Evolutionary conservation across 2,113 vertebrate genomes (phyloP).

Genomic region (Lophura nycthemera): DNA sequence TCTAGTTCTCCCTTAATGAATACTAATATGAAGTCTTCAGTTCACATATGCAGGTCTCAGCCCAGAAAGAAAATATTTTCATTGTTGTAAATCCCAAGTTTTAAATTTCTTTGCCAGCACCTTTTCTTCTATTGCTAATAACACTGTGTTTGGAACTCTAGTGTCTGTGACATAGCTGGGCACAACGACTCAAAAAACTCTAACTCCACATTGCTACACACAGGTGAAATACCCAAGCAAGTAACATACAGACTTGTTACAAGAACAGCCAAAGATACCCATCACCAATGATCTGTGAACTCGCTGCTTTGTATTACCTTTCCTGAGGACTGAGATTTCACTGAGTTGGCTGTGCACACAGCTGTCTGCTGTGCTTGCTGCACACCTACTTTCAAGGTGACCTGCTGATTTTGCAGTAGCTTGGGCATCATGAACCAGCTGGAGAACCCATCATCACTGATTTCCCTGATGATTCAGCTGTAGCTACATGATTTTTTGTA

Average conservation of each 20-base stretch:
- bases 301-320: not conserved
- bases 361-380: no score
- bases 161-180: not conserved
- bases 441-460: not conserved
- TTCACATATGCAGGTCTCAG: not conserved
- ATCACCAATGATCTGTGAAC: not conserved
- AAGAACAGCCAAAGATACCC: not conserved
- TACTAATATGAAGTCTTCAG: not conserved
- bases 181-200: not conserved
- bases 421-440: no score
- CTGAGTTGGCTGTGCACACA: no score
- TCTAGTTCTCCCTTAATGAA: not conserved
- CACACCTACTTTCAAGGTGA: not conserved
- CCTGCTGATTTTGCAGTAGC: not conserved
- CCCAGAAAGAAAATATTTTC: not conserved
- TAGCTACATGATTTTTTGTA: not conserved
- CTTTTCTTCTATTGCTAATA: not conserved
- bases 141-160: not conserved
- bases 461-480: not conserved
- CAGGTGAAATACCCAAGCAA: not conserved
- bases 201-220: not conserved
- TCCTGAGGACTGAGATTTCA: not conserved
- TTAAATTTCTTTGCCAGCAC: not conserved
- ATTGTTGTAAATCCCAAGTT: not conserved
- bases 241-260: fast-evolving